phyloP scores from a whole-genome alignment of 2,113 vertebrate species.

The Perognathus longimembris region DNA sequence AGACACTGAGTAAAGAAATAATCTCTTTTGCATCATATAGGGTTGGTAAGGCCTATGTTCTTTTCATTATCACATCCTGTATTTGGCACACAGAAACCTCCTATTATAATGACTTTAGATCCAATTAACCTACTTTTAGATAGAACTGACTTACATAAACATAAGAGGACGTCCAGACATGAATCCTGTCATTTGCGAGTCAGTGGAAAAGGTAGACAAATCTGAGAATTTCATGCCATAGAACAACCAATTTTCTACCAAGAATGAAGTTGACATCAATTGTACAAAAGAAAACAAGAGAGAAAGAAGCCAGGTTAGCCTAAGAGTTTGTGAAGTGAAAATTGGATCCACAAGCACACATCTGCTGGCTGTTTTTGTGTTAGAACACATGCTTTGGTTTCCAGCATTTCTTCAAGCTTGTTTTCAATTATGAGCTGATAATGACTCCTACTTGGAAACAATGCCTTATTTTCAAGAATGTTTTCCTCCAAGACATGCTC shows the following conservation, averaged over 20 bases:
- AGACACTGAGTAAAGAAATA: neutral
- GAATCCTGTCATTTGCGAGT: constrained; percentile 34
- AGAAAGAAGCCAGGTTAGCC: constrained; percentile 11
- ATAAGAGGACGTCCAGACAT: neutral
- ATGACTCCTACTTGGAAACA: neutral
- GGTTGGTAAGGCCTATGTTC: neutral
- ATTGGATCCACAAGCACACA: neutral
- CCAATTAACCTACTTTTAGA: constrained; percentile 34
- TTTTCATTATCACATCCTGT: neutral
- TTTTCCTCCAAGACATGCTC: constrained; percentile 6
- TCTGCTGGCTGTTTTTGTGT: neutral
- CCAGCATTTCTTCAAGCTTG: constrained; percentile 8
- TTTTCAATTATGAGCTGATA: constrained; percentile 41
- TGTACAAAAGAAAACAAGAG: constrained; percentile 53
- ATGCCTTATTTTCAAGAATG: constrained; percentile 47
- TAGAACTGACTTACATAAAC: neutral
- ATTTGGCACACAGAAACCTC: neutral
- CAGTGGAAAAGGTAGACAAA: constrained; percentile 21
- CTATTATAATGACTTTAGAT: neutral
- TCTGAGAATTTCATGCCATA: neutral
- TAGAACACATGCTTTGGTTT: neutral
- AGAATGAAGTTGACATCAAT: constrained; percentile 54
- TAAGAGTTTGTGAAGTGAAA: constrained; percentile 41
- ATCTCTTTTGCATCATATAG: neutral
- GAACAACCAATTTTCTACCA: constrained; percentile 44